Conservation (phyloP, 2,888 invertebrate species). For the Hirtodrosophila confusa region DNA sequence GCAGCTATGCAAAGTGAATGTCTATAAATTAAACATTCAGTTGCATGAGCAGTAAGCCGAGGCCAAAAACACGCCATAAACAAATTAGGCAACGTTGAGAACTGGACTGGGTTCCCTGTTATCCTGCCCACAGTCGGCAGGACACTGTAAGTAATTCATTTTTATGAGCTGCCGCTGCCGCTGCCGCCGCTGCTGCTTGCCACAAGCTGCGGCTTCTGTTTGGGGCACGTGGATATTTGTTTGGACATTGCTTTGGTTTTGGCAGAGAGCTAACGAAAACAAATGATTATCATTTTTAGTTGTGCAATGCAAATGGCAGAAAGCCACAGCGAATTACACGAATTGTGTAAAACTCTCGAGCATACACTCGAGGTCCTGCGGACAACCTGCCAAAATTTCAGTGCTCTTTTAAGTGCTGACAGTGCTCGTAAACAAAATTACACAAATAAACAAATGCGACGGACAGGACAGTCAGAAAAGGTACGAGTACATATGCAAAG, state of each 20-base stretch:
- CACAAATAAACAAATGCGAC: too few relatives aligned
- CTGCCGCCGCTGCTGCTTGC: slow-evolving; percentile 29
- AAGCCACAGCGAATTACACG: slow-evolving; percentile 9
- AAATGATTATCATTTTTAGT: slow-evolving; percentile 69
- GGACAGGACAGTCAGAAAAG: too few relatives aligned
- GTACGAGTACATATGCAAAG: neutral
- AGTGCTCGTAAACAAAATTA: too few relatives aligned
- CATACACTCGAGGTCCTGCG: too few relatives aligned
- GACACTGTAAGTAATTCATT: slow-evolving; percentile 61
- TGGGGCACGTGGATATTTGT: slow-evolving; percentile 22
- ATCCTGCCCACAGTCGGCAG: neutral
- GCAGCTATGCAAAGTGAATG: slow-evolving; percentile 22
- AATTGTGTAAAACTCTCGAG: too few relatives aligned
- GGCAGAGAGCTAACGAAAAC: slow-evolving; percentile 62
- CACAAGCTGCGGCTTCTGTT: slow-evolving; percentile 38
- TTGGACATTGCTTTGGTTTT: slow-evolving; percentile 14
- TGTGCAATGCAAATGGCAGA: slow-evolving; percentile 51
- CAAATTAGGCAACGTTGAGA: slow-evolving; percentile 58
- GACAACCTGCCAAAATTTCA: slow-evolving; percentile 15
- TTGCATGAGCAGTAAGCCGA: slow-evolving; percentile 21
- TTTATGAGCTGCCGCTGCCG: slow-evolving; percentile 59
- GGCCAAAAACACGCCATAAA: slow-evolving; percentile 47
- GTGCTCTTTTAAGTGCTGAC: too few relatives aligned
- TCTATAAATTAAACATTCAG: slow-evolving; percentile 56
- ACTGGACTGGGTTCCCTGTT: slow-evolving; percentile 11